phyloP scores from a whole-genome alignment of 1,140 invertebrate species.

The Apolygus lucorum region DNA sequence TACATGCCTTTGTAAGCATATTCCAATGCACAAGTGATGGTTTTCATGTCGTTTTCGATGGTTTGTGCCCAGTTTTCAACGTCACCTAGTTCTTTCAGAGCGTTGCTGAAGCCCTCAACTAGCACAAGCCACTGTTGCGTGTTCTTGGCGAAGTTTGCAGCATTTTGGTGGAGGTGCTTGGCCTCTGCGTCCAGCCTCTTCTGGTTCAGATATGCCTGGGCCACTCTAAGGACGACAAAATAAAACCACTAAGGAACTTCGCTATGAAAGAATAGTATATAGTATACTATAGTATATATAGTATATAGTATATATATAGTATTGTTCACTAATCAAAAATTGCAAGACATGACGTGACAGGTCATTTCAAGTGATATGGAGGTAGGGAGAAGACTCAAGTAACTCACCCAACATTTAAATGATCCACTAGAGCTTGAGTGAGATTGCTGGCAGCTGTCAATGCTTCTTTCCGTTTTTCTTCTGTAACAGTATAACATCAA shows the following conservation, averaged over 20 bases:
- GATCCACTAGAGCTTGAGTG: conserved; percentile 89
- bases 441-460: conserved; percentile 82
- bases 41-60: conserved; percentile 93
- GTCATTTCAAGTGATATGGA: no score
- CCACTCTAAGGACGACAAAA: conserved; percentile 66
- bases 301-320: no score
- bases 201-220: conserved; percentile 96
- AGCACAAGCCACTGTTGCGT: conserved; percentile 91
- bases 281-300: no score
- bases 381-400: no score
- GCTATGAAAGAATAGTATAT: conserved; percentile 23
- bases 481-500: no score
- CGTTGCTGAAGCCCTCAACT: conserved; percentile 90
- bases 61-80: conserved; percentile 97
- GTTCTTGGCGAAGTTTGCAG: conserved; percentile 90
- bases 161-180: conserved; percentile 89
- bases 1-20: conserved; percentile 80
- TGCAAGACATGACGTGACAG: no score
- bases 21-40: conserved; percentile 85
- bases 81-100: conserved; percentile 96
- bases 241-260: no score
- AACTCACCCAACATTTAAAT: conserved; percentile 89
- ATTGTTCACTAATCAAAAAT: no score
- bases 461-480: conserved; percentile 86
- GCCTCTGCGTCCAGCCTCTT: conserved; percentile 94